Evolutionary conservation across 2,113 vertebrate species (phyloP).

Genomic region (Dascyllus trimaculatus): DNA sequence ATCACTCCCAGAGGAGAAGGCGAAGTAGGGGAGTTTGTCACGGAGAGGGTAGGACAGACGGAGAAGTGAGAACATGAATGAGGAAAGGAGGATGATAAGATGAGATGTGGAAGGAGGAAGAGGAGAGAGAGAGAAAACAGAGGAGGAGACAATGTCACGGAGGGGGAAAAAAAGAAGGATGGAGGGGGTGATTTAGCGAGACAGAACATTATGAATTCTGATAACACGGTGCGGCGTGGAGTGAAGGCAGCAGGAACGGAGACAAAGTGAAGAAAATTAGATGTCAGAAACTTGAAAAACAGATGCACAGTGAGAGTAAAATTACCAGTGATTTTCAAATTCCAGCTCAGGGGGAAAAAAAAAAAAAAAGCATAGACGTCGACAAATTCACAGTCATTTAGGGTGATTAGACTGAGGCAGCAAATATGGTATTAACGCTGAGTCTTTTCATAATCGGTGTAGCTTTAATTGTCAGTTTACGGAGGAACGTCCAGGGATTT

Average conservation of each 20-base stretch:
- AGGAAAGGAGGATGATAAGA: constrained; percentile 41
- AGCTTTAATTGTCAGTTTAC: constrained; percentile 1
- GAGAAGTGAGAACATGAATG: constrained; percentile 39
- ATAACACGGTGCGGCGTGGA: constrained; percentile 45
- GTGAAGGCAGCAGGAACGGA: constrained; percentile 52
- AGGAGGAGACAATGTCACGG: constrained; percentile 13
- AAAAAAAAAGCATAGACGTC: neutral
- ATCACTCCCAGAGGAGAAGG: constrained; percentile 36
- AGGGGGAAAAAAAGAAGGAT: neutral
- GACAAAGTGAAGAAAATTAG: constrained; percentile 65
- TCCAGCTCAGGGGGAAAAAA: constrained; percentile 5
- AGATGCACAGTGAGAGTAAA: constrained; percentile 44
- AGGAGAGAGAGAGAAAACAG: constrained; percentile 6
- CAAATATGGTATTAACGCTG: neutral
- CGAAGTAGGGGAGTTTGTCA: constrained; percentile 46
- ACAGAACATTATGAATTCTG: constrained; percentile 69
- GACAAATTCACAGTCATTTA: constrained; percentile 5
- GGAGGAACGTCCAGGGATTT: neutral
- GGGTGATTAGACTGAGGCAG: constrained; percentile 3
- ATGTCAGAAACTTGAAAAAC: constrained; percentile 58
- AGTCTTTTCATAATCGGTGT: neutral
- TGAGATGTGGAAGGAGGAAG: constrained; percentile 30
- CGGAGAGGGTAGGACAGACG: constrained; percentile 13
- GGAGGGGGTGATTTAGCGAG: constrained; percentile 22
- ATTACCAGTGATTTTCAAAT: constrained; percentile 47